Percentiles rank a stretch among this genome's conserved stretches.
Evolutionary conservation across 2,113 vertebrate genomes (phyloP).

Genomic region (Sminthopsis crassicaudata): DNA sequence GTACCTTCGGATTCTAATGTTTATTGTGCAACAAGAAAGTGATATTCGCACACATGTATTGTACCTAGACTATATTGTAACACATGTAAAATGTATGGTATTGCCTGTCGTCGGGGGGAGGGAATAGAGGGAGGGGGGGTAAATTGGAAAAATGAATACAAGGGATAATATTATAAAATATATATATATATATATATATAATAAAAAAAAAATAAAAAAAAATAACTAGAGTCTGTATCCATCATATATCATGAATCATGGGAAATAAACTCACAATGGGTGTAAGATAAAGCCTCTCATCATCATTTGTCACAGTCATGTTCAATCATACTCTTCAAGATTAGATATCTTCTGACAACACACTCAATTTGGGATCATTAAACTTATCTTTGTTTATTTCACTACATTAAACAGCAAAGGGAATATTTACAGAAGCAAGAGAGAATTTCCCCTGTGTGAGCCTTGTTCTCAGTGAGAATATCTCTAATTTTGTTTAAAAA

Average conservation of each 20-base stretch:
- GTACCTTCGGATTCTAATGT: too few species aligned
- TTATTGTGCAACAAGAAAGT: too few species aligned
- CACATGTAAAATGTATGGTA: too few species aligned
- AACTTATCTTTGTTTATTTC: conserved; percentile 68
- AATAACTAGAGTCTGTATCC: neutral
- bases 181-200: too few species aligned
- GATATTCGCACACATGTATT: too few species aligned
- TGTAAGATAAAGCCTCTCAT: conserved; percentile 60
- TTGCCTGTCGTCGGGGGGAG: too few species aligned
- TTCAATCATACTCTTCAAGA: conserved; percentile 53
- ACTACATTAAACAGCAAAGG: conserved; percentile 58
- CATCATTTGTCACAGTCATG: conserved; percentile 39
- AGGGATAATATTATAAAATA: too few species aligned
- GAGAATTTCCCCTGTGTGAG: conserved; percentile 63
- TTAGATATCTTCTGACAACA: conserved; percentile 56
- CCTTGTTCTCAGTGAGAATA: conserved; percentile 45
- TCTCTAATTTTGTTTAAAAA: conserved; percentile 51
- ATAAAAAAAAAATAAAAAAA: too few species aligned
- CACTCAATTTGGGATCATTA: conserved; percentile 60
- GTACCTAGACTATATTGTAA: too few species aligned
- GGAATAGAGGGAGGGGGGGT: too few species aligned
- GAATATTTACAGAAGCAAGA: conserved; percentile 58
- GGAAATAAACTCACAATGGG: conserved; percentile 38
- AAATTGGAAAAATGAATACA: too few species aligned
- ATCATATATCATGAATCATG: neutral